Conservation (phyloP, 2,888 invertebrate genomes). For the Oscheius sp. region DNA sequence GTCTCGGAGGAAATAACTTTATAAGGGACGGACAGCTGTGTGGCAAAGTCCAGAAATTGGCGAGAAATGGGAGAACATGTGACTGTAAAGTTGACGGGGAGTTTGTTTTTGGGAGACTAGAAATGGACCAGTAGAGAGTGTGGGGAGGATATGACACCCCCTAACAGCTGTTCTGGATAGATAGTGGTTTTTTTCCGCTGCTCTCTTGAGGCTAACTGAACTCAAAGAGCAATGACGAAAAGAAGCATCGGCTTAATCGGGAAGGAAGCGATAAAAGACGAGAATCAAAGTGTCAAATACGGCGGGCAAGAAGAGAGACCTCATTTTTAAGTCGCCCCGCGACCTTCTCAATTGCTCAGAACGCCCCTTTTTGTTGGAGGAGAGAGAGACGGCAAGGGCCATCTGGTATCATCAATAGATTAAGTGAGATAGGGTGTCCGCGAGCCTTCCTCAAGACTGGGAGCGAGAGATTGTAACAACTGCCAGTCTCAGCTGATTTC, state of each 20-base stretch:
- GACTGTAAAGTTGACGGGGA: neutral
- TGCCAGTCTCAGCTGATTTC: neutral
- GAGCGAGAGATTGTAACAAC: neutral
- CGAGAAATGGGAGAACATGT: no score
- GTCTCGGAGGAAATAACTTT: neutral
- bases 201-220: neutral
- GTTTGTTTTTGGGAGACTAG: neutral
- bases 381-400: neutral
- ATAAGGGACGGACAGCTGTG: no score
- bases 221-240: no score
- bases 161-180: neutral
- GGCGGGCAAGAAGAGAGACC: neutral
- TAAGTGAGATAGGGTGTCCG: slow-evolving; percentile 24
- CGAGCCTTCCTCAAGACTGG: neutral
- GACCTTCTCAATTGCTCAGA: slow-evolving; percentile 16
- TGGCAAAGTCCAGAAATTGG: neutral
- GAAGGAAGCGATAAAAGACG: neutral
- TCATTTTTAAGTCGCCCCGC: neutral
- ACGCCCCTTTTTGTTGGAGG: slow-evolving; percentile 25
- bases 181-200: neutral
- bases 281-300: neutral
- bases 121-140: no score
- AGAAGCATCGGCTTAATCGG: no score
- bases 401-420: slow-evolving; percentile 36
- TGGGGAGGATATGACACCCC: neutral